Evolutionary conservation across 2,888 invertebrate species (phyloP).

Genomic region (Eupithecia abbreviata): DNA sequence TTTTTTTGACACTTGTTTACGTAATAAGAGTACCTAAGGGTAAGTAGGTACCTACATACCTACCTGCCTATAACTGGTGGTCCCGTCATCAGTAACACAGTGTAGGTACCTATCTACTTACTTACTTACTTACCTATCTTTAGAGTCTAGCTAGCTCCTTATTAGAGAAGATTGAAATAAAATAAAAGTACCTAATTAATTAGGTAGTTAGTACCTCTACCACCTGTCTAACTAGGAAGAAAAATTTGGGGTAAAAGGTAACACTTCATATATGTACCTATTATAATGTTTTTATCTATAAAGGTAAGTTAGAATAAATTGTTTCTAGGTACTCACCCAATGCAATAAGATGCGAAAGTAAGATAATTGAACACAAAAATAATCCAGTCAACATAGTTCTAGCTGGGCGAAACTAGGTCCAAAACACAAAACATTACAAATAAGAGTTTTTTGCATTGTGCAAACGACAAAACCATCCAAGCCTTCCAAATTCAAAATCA

Average conservation of each 20-base stretch:
- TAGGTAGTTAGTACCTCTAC: too few relatives aligned
- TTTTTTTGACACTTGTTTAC: too few relatives aligned
- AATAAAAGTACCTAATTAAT: too few relatives aligned
- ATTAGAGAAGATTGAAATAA: too few relatives aligned
- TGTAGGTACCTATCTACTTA: neutral
- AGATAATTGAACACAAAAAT: constrained; percentile 61
- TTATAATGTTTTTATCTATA: neutral
- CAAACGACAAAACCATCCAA: constrained; percentile 54
- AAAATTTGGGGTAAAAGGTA: too few relatives aligned
- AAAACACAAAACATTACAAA: constrained; percentile 65
- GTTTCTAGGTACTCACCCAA: constrained; percentile 61
- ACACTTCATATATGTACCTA: neutral
- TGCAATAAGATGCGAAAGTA: constrained; percentile 64
- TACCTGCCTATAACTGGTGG: too few relatives aligned
- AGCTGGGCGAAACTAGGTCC: constrained; percentile 65
- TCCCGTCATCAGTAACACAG: too few relatives aligned
- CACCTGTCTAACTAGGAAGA: too few relatives aligned
- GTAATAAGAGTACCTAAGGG: neutral
- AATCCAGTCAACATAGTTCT: constrained; percentile 77
- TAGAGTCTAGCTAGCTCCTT: too few relatives aligned
- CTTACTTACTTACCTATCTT: neutral
- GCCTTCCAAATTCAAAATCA: constrained; percentile 52
- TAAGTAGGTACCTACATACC: too few relatives aligned
- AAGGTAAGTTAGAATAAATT: neutral
- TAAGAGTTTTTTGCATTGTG: constrained; percentile 75